Base-by-base conservation (phyloP, 1,140 invertebrate species). In the Eufriesea mexicana region DNA sequence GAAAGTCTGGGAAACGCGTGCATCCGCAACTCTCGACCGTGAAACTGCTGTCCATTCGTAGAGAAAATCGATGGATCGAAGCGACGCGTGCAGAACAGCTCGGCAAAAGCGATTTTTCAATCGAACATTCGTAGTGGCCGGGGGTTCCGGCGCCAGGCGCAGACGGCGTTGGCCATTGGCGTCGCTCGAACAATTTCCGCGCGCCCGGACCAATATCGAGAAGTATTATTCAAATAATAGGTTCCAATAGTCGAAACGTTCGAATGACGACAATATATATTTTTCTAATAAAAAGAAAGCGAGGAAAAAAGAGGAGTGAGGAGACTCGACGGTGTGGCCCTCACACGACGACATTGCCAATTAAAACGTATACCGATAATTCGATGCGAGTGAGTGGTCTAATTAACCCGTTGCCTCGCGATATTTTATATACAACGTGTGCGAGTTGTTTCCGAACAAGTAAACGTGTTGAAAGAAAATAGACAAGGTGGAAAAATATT, bases 211-310 rank as follows among this genome's bases (percentile, higher is more conserved):
- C 86, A 88, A 88, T 88, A 70, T 86, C 81, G 75, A 84, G 67
- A 86, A 88, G 86, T 88, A 86, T 88, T 88, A 88, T 84, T 86
- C 80, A 88, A 51, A 86, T 70, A 49, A 86, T 88, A 88, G 84
- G 81, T 84, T 88, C 57, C 81, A 80, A 84, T 83, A 84, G 80
- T 75, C 84, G 84, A 79, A 71, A 84, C 83, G 86, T 75, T 86
- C 76, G 75, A 83, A 85, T 83, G 76, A 79, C 75, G 28, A 88
- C 79, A 68, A 86, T 84, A 84, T 88, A 88, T 88, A 88, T 88
- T 88, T 88, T 88, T 88, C 75, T 86, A 88, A 86, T 84, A 67
- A 84, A 72, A 87, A 42, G 5, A 51, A 54, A 42, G 16, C 20
- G 10, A 35, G 14, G 14, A 49, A 67, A 84, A 72, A 87, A 42